Evolutionary conservation across 1,140 invertebrate genomes (phyloP), one percentile per base, ranked within the genome.

Genomic region (Adoxophyes honmai): DNA sequence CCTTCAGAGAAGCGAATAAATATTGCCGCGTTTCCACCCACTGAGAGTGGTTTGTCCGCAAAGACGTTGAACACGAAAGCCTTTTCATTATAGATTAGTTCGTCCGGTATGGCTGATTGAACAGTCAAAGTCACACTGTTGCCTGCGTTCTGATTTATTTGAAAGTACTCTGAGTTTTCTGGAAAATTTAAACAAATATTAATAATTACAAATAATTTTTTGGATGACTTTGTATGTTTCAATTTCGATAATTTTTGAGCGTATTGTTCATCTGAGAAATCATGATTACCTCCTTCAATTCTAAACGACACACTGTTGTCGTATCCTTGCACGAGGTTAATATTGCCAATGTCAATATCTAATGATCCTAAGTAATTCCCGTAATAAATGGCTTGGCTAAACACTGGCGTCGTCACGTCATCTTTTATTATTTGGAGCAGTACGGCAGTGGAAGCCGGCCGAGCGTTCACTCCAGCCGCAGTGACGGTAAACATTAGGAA

Each of bases 1-100:
- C 80, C 80, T 59, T 51, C 10, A 42, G 74, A 74, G 55, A 83
- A 83, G 42, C 39, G 62, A 4, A 83, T 64, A 35, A 60, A 34
- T 21, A 83, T 51, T 13, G 66, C 66, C n/a, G 80, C 62, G 36
- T 69, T 73, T 2, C 69, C 71, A 6, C 75, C 78, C 4, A 83
- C 75, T 16, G 74, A 78, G 7, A 68, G 38, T 18, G 65, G 53
- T 60, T 78, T 83, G 21, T 64, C 59, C 14, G 80, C 80, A 34
- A 73, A 35, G 35, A 81, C 52, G 55, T 67, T 74, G 14, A 83
- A 75, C 10, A 74, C 9, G 13, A 83, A 65, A 14, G 67, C 59
- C 52, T 83, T 80, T 56, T 78, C 68, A n/a, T 51, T 59, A 58
- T 72, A 76, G 54, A 83, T 81, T 4, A 81, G 28, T 21, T 77